These are phyloP conservation scores for Nibea coibor DNA, from an alignment of 2,113 vertebrate genomes.

Conservation along the genomic window DNA sequence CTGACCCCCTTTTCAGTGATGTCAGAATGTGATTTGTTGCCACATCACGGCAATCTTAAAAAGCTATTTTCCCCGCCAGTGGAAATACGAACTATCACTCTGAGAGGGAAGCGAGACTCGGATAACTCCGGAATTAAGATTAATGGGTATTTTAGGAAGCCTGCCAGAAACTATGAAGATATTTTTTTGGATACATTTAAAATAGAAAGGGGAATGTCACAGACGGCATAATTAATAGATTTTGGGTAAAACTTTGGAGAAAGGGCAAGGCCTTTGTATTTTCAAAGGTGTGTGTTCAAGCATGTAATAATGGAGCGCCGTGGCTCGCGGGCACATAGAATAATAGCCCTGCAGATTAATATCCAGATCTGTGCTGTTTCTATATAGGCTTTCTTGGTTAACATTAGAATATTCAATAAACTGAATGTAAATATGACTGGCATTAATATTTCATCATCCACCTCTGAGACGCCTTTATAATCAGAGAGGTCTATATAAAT, in stretches of 20 bases:
- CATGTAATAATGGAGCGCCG: conserved; percentile 38
- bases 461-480: neutral
- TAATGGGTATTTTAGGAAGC: conserved; percentile 82
- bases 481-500: neutral
- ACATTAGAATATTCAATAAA: conserved; percentile 9
- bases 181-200: conserved; percentile 67
- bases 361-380: neutral
- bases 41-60: conserved; percentile 79
- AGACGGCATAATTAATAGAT: conserved; percentile 72
- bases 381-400: neutral
- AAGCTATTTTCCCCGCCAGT: conserved; percentile 79
- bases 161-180: conserved; percentile 74
- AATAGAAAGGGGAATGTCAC: conserved; percentile 65
- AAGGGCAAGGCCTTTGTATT: conserved; percentile 36
- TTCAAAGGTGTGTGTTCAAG: conserved; percentile 40
- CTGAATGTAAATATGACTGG: neutral
- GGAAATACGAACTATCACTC: conserved; percentile 82
- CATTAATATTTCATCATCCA: conserved; percentile 23
- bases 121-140: conserved; percentile 81
- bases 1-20: conserved; percentile 73
- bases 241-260: conserved; percentile 51
- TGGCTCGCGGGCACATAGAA: conserved; percentile 4
- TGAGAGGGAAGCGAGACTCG: conserved; percentile 62
- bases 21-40: conserved; percentile 82
- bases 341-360: conserved; percentile 4